These are phyloP conservation scores for Oconnorella tubifera DNA, from an alignment of 2,888 invertebrate genomes.

Conservation along the genomic window DNA sequence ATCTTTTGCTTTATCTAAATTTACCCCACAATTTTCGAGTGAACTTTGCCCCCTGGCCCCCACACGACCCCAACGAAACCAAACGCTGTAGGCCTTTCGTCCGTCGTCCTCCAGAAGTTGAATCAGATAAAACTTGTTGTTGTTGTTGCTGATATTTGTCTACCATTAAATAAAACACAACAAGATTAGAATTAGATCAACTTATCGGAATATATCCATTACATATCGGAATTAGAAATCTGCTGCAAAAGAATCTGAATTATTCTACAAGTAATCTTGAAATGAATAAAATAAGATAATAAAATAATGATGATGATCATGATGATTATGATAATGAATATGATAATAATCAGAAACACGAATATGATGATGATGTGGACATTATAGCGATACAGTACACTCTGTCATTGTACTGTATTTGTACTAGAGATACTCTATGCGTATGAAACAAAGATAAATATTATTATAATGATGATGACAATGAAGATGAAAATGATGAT, in stretches of 20 bases:
- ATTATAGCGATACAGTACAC: no score
- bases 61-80: slow-evolving; percentile 63
- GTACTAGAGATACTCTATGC: no score
- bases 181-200: not conserved
- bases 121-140: slow-evolving; percentile 61
- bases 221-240: not conserved
- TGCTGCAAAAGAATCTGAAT: not conserved
- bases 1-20: slow-evolving; percentile 57
- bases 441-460: no score
- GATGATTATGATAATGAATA: no score
- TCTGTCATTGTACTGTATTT: no score
- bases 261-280: not conserved
- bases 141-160: slow-evolving; percentile 60
- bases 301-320: no score
- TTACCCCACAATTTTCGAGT: slow-evolving; percentile 51
- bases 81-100: slow-evolving; percentile 54
- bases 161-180: no score
- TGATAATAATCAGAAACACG: no score
- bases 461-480: no score
- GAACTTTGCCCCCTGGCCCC: slow-evolving; percentile 59
- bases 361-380: no score
- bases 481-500: no score
- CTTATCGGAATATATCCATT: no score
- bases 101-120: slow-evolving; percentile 58
- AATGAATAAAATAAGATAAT: not conserved